Base-by-base conservation (phyloP, 1,140 invertebrate species). In the Trachymyrmex cornetzi region DNA sequence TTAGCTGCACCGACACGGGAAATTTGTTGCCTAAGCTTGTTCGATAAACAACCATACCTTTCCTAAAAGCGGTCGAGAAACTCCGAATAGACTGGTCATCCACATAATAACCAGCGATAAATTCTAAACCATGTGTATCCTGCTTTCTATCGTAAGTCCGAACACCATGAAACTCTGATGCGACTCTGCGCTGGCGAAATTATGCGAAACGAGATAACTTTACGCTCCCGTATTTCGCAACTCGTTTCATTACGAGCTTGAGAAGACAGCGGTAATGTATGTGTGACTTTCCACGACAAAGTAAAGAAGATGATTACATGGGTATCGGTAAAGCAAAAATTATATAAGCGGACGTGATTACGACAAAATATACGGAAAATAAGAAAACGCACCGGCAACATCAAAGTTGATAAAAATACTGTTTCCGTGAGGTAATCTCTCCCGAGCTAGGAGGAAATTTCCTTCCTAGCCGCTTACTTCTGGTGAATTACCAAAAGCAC, bases 141-240 rank as follows among this genome's bases (percentile, higher is more conserved):
- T 34, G 69, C 30, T 84, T 75, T 85, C 81, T 30, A 75, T 77
- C 71, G 38, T 16, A 48, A 16, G 50, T 63, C 24, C 27, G 22
- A 53, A 67, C 34, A 64, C 27, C 30, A 61, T 16, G 80, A 74
- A 84, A 75, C 69, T 84, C 71, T 57, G 57, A 50, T 34, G 57
- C 77, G 44, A 67, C 77, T 16, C 30, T 50, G 77, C 14, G 38
- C 55, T 9, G 27, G 22, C 22, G 53, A 71, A 57, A 71, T 81
- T 81, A 71, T 81, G 66, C 66, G 50, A 81, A 81, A 81, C 79
- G 66, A 69, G 77, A 81, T 71, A 81, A 81, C 79, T 71, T 71
- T 55, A 44, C 34, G 30, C 67, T 57, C n/a, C n/a, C 48, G n/a
- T 55, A 80, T 80, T 81, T 71, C 34, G 50, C 50, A 44, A 59